phyloP scores from a whole-genome alignment of 2,113 vertebrate species.

The Limanda limanda region DNA sequence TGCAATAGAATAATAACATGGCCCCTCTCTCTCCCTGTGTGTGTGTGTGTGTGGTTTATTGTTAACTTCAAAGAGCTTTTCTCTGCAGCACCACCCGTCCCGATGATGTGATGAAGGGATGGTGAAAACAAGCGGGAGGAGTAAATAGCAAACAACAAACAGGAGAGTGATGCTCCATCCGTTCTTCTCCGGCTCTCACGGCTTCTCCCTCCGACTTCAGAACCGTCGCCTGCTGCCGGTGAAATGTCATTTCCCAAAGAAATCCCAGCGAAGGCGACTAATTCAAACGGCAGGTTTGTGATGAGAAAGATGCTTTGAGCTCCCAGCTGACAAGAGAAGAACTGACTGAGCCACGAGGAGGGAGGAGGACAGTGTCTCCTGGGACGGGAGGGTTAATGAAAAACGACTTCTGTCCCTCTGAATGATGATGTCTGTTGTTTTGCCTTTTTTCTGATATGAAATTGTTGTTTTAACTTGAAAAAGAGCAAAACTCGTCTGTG shows the following conservation, averaged over 20 bases:
- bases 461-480: too few relatives aligned
- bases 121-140: constrained; percentile 14
- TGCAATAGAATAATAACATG: too few relatives aligned
- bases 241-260: constrained; percentile 63
- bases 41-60: too few relatives aligned
- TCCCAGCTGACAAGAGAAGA: constrained; percentile 20
- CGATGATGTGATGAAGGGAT: constrained; percentile 37
- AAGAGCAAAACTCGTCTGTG: too few relatives aligned
- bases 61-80: background rate
- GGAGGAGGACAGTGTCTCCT: too few relatives aligned
- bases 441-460: too few relatives aligned
- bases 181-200: background rate
- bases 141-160: constrained; percentile 26
- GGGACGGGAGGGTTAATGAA: too few relatives aligned
- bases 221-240: constrained; percentile 50
- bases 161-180: constrained; percentile 6
- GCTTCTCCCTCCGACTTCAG: constrained; percentile 21
- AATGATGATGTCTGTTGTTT: too few relatives aligned
- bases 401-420: too few relatives aligned
- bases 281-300: constrained; percentile 54
- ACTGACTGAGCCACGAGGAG: background rate
- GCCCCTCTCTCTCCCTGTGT: too few relatives aligned
- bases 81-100: background rate
- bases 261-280: constrained; percentile 42
- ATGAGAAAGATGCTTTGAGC: constrained; percentile 44